Percentiles rank a stretch among this genome's conserved stretches.
These are phyloP conservation scores for Peromyscus maniculatus DNA, from an alignment of 2,113 vertebrate species.

Conservation along the genomic window DNA sequence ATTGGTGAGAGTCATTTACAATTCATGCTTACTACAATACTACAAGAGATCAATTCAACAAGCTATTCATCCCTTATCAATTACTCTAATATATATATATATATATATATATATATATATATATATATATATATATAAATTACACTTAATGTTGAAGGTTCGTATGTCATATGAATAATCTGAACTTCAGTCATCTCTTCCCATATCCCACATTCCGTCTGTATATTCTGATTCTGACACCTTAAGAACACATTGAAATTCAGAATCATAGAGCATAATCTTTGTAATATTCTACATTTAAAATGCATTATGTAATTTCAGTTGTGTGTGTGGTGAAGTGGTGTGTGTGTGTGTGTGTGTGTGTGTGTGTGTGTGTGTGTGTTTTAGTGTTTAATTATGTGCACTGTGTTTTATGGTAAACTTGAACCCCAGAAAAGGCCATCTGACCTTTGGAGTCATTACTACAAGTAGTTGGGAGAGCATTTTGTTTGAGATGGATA, in stretches of 20 bases:
- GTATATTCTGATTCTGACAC: not conserved
- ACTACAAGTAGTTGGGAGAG: not conserved
- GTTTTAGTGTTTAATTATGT: not conserved
- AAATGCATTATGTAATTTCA: not conserved
- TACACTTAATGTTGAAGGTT: not conserved
- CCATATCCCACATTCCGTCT: not conserved
- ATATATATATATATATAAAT: not conserved
- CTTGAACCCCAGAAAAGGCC: not conserved
- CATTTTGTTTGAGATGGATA: not conserved
- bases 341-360: too few species aligned
- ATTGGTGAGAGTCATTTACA: not conserved
- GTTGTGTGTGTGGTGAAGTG: too few species aligned
- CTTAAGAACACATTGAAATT: not conserved
- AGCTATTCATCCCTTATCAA: not conserved
- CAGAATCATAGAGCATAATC: not conserved
- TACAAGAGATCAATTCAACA: not conserved
- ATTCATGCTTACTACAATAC: not conserved
- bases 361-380: too few species aligned
- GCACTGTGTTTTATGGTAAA: not conserved
- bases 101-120: too few species aligned
- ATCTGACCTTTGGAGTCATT: not conserved
- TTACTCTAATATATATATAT: not conserved
- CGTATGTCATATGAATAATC: not conserved
- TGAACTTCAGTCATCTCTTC: not conserved
- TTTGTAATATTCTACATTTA: not conserved